phyloP scores from a whole-genome alignment of 2,797 vertebrate genomes.

The Sebastes umbrosus region DNA sequence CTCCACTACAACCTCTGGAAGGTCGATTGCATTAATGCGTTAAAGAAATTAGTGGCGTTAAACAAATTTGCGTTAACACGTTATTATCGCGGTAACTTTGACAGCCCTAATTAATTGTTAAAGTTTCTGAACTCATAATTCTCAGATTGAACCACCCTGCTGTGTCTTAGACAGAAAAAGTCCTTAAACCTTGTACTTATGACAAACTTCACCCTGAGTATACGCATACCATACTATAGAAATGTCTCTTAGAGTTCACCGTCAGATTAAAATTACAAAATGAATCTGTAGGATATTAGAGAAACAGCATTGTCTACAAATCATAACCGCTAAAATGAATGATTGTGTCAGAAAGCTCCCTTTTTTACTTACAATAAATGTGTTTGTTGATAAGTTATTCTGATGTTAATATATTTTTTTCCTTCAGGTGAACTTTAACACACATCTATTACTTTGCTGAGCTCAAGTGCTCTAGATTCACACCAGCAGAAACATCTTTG shows the following conservation, averaged over 20 bases:
- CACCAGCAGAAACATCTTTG: neutral
- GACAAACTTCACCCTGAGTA: neutral
- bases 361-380: neutral
- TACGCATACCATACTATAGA: neutral
- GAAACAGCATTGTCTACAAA: neutral
- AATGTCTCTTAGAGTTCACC: neutral
- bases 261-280: neutral
- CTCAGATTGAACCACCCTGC: neutral
- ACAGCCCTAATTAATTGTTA: neutral
- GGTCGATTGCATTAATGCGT: no score
- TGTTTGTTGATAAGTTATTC: neutral
- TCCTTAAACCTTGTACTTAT: neutral
- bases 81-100: no score
- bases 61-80: no score
- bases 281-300: neutral
- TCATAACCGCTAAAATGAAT: neutral
- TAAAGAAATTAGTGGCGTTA: no score
- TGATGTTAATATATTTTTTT: neutral
- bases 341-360: neutral
- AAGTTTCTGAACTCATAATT: neutral
- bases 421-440: neutral
- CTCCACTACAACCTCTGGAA: no score
- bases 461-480: constrained; percentile 1
- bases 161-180: neutral
- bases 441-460: neutral